These are phyloP conservation scores for Eulemur mongoz DNA, from an alignment of 2,797 vertebrate species.

Conservation along the genomic window DNA sequence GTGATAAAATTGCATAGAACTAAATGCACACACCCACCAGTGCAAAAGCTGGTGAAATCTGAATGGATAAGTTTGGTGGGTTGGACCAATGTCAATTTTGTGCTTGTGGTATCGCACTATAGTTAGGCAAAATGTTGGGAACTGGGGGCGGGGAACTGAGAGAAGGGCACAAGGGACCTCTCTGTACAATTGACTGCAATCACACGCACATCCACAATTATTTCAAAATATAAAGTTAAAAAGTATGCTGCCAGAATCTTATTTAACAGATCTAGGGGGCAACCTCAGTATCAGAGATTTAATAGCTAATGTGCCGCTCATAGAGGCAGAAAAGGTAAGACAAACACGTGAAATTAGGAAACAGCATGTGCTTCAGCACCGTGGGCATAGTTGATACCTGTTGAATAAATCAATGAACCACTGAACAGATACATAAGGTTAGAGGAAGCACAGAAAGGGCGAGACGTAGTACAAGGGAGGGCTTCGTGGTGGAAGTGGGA, in stretches of 20 bases:
- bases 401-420: not conserved
- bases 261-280: not conserved
- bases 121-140: not conserved
- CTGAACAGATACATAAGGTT: not conserved
- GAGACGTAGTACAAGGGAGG: accelerated
- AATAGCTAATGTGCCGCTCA: not conserved
- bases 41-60: not conserved
- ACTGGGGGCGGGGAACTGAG: not conserved
- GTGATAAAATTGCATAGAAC: not conserved
- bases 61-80: not conserved
- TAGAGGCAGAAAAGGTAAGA: not conserved
- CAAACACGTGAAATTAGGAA: not conserved
- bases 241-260: not conserved
- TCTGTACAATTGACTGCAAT: not conserved
- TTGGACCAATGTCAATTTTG: not conserved
- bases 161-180: not conserved
- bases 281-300: not conserved
- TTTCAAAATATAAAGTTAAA: not conserved
- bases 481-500: too few species aligned
- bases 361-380: not conserved
- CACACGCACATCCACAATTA: not conserved
- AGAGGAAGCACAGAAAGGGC: not conserved
- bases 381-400: not conserved
- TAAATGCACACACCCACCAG: accelerated
- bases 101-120: not conserved